Evolutionary conservation across 2,113 vertebrate genomes (phyloP), one percentile per base, ranked within the genome.

Genomic region (Chinchilla lanigera): DNA sequence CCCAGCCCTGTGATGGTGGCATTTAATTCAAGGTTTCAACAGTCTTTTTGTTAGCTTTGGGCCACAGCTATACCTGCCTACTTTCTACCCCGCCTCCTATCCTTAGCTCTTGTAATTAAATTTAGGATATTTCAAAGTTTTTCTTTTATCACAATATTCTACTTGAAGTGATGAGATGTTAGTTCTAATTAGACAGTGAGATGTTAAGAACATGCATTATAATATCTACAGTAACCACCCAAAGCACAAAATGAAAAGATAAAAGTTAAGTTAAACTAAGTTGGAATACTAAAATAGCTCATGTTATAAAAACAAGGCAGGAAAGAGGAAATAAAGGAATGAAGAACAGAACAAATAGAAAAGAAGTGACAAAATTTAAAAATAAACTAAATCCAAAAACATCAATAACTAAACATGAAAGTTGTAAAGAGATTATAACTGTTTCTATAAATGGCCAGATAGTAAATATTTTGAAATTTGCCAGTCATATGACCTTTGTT

Each of bases 301-400:
- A 69, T 35, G 35, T 52, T 67, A 77, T 75, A 52, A 92, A 92
- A 92, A 67, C 30, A 78, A 69, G 60, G 30, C 78, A 88, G 35
- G 10, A 69, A 52, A 78, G 7, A 5, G 28, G 26, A 82, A 91
- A 89, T 52, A 75, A 82, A 83, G 41, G 28, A 47, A 26, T 61
- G 5, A 84, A 84, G 73, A 77, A 50, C 16, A n/a, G 35, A 58
- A 91, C 12, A 77, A 87, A 81, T 3, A 56, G 10, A 81, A 86
- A 65, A 81, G 16, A 30, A 83, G 77, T 82, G n/a, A 30, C 44
- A 58, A 81, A 81, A 28, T 52, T 16, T 24, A 58, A 58, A 84
- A 93, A 89, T n/a, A 83, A 67, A 44, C 67, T 84, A 92, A 85
- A 89, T 89, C 52, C 35, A 94, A 63, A 69, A 35, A 63, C 47